Base-by-base conservation (phyloP, 2,797 vertebrate species). In the Platyrinchus mystaceus region DNA sequence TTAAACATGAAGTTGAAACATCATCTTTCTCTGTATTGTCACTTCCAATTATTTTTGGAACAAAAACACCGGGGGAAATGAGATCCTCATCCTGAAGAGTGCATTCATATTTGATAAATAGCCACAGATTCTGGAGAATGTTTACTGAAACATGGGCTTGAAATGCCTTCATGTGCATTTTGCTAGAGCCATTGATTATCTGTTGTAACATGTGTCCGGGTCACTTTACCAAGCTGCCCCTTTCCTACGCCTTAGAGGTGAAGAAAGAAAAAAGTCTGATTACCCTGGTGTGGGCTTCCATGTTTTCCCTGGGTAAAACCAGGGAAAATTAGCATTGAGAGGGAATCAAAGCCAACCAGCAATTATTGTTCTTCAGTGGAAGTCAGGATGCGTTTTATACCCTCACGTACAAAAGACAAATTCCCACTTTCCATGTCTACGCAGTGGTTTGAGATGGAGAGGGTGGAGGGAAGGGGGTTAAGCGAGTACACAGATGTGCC, bases 51-150 rank as follows among this genome's bases (percentile, higher is more conserved):
- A 97, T 93, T 97, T 97, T 96, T 94, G 92, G 93, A 97, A 95
- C 91, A 87, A 96, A 96, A 96, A 84, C 64, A 41, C 87, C 10
- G 19, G 77, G 87, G 79, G 84, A 94, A 97, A 96, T 88, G 89
- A 96, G 91, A 96, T 93, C 94, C 87, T 95, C 78, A 64, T 95
- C 94, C 95, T 92, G 91, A 96, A 97, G 97, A 94, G 73, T 11
- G 1, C 87, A 97, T 97, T 97, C 95, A 94, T 97, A 96, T 98
- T 97, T 97, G 96, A 98, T 97, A 96, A 98, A 97, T 96, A 96
- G 88, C 92, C 89, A 96, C 81, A 95, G 94, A 97, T 95, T 93
- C 92, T 96, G 89, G 84, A 89, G 89, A 73, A 91, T 95, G 94
- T 97, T 97, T 97, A 96, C 90, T 93, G 91, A 93, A 96, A 95